A percentile compares a stretch with the other conserved stretches of the same genome.
Evolutionary conservation across 2,888 invertebrate species (phyloP).

Genomic region (Sisyra nigra): DNA sequence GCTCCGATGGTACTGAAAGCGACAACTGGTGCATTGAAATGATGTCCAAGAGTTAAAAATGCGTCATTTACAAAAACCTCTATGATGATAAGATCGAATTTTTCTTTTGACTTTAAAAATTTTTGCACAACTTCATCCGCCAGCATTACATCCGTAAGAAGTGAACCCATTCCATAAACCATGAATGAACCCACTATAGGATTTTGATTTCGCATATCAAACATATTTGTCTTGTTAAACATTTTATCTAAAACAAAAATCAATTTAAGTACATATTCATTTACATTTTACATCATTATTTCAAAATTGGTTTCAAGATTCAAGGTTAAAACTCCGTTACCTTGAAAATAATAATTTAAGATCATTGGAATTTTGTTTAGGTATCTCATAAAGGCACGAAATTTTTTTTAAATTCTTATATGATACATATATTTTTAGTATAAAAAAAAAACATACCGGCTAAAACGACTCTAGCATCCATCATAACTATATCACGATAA

Average conservation of each 20-base stretch:
- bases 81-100: constrained; percentile 19
- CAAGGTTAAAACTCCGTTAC: too few relatives aligned
- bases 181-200: neutral
- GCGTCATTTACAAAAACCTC: constrained; percentile 20
- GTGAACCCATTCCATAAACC: neutral
- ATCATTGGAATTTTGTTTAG: neutral
- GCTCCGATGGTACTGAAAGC: constrained; percentile 14
- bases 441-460: neutral
- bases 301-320: too few relatives aligned
- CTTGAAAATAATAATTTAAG: neutral
- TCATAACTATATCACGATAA: constrained; percentile 6
- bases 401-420: too few relatives aligned
- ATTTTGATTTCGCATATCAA: too few relatives aligned
- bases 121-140: constrained; percentile 15
- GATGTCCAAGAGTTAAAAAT: constrained; percentile 14
- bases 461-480: neutral
- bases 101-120: constrained; percentile 16
- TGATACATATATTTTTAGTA: neutral
- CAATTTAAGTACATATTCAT: neutral
- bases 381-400: neutral
- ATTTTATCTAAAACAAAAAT: neutral
- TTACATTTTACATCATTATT: neutral
- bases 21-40: constrained; percentile 16
- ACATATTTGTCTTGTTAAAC: too few relatives aligned
- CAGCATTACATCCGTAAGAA: constrained; percentile 11